Evolutionary conservation across 2,888 invertebrate genomes (phyloP).

Genomic region (Phaonia tiefii): DNA sequence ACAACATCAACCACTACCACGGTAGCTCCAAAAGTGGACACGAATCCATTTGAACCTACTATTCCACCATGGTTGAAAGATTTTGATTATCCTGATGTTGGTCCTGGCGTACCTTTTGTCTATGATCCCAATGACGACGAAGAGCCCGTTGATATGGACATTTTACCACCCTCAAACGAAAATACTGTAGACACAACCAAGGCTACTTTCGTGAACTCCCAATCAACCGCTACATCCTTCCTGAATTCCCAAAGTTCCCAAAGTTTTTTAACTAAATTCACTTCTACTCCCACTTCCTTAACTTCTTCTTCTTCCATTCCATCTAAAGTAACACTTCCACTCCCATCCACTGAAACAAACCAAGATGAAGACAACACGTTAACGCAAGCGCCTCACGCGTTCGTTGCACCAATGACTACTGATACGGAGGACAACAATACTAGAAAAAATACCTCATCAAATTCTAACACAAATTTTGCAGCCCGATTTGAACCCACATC

Average conservation of each 20-base stretch:
- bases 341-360: constrained; percentile 71
- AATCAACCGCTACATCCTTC: constrained; percentile 57
- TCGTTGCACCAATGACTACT: constrained; percentile 72
- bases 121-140: constrained; percentile 68
- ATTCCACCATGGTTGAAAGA: constrained; percentile 76
- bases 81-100: constrained; percentile 78
- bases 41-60: constrained; percentile 75
- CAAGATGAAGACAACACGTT: constrained; percentile 63
- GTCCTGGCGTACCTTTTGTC: constrained; percentile 77
- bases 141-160: constrained; percentile 63
- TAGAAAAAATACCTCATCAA: constrained; percentile 69
- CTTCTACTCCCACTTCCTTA: constrained; percentile 63
- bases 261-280: constrained; percentile 65
- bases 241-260: constrained; percentile 68
- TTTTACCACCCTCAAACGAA: constrained; percentile 65
- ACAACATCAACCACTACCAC: constrained; percentile 69
- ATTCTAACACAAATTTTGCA: constrained; percentile 77
- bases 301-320: constrained; percentile 73
- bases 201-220: constrained; percentile 40
- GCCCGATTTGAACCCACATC: constrained; percentile 72
- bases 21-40: constrained; percentile 64
- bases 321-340: constrained; percentile 77
- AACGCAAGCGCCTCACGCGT: constrained; percentile 70
- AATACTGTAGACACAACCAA: constrained; percentile 60
- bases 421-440: constrained; percentile 49